Base-by-base conservation (phyloP, 2,888 invertebrate species). In the Sussaba pulchella region DNA sequence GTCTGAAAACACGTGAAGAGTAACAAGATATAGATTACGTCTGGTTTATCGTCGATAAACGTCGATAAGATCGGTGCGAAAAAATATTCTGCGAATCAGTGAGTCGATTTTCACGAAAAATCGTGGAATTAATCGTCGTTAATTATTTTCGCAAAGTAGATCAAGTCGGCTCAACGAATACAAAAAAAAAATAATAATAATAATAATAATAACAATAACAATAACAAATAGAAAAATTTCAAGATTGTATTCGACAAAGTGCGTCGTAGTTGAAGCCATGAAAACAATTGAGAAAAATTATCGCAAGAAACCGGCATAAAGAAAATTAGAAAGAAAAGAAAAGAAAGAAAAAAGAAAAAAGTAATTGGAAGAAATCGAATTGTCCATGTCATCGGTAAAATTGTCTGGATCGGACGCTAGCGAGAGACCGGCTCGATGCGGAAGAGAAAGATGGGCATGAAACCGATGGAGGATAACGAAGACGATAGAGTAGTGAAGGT, bases 401-500 rank as follows among this genome's bases (percentile, higher is more conserved):
- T 74, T 26, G 43, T 9, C 24, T 59, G 45, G 59, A 69, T 57
- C 43, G 10, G 2, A 31, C 73, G 70, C 43, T 9, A 61, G 43
- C 77, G 77, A 10, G 43, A 63, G 57, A 9, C 31, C 43, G 61
- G 19, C 26, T 73, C 81, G 71, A 85, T 87, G 85, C 86, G 81
- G 84, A 85, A 79, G 69, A 82, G 82, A 78, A 89, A 87, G 77
- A 90, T 89, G 89, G 88, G 88, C 81, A 85, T 87, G 64, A 87
- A 86, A 67, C 81, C 84, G 69, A 87, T 88, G 86, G 88, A 90
- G 85, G 87, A 88, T 83, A 86, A 87, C 85, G 89, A 89, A 70
- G 88, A 88, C 79, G 90, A 90, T 50, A 89, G 86, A 83, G 87
- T 91, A 74, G 89, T 90, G 80, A 89, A 83, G 80, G 88, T 88